phyloP scores from a whole-genome alignment of 2,888 invertebrate genomes.

The Zele albiditarsus region DNA sequence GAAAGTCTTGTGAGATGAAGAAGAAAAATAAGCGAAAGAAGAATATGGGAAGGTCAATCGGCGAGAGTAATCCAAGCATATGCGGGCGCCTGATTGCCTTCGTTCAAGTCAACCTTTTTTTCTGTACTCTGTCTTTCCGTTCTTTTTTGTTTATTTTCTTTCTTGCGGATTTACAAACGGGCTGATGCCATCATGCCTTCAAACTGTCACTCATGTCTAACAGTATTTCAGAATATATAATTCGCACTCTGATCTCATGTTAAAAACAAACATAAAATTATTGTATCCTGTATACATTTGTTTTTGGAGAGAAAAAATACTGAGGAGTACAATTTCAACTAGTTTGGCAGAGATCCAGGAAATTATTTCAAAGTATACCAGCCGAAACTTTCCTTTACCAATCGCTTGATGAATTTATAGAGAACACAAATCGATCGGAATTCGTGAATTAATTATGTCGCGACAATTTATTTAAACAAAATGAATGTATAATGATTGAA shows the following conservation, averaged over 20 bases:
- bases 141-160: background rate
- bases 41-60: slow-evolving; percentile 41
- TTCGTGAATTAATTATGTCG: too few relatives aligned
- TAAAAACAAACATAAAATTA: background rate
- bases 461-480: too few relatives aligned
- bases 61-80: slow-evolving; percentile 53
- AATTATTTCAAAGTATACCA: too few relatives aligned
- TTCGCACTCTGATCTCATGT: background rate
- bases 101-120: slow-evolving; percentile 16
- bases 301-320: too few relatives aligned
- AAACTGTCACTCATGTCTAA: background rate
- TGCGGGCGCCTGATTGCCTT: slow-evolving; percentile 49
- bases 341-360: too few relatives aligned
- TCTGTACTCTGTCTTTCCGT: slow-evolving; percentile 12
- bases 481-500: too few relatives aligned
- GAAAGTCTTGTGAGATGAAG: slow-evolving; percentile 27
- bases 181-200: background rate
- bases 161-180: background rate
- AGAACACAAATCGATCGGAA: too few relatives aligned
- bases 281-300: too few relatives aligned
- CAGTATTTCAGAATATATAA: background rate
- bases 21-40: slow-evolving; percentile 20
- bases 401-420: too few relatives aligned
- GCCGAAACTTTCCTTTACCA: too few relatives aligned
- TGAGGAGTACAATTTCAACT: too few relatives aligned